Conservation (phyloP, 2,113 vertebrate genomes). For the Rafetus swinhoei region DNA sequence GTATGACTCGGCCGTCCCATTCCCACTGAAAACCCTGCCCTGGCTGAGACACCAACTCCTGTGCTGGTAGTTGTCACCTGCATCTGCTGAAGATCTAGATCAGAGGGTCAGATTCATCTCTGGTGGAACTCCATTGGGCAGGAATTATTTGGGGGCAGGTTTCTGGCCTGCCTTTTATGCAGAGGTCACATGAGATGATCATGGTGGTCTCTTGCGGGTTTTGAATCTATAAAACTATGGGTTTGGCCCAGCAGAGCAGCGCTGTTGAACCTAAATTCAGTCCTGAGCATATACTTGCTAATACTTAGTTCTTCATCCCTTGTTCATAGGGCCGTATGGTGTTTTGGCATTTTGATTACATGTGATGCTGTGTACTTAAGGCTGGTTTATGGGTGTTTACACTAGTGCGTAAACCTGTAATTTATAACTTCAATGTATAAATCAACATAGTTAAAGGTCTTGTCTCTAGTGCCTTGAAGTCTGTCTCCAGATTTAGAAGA, state of each 20-base stretch:
- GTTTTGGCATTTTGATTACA: constrained; percentile 51
- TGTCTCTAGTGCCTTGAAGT: constrained; percentile 45
- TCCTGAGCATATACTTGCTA: not conserved
- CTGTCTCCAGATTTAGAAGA: constrained; percentile 66
- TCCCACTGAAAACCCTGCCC: not conserved
- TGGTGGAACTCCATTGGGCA: not conserved
- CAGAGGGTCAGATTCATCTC: not conserved
- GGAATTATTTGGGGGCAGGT: not conserved
- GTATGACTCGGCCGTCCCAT: not conserved
- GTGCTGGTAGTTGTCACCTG: not conserved
- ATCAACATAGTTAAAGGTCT: constrained; percentile 67
- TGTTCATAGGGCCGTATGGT: not conserved
- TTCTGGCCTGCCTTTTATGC: not conserved
- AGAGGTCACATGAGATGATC: not conserved
- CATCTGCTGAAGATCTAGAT: not conserved
- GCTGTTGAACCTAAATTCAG: not conserved
- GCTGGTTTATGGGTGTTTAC: constrained; percentile 69
- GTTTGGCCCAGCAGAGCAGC: rapidly evolving
- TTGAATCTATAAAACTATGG: not conserved
- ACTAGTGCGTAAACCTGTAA: constrained; percentile 66
- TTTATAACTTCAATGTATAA: constrained; percentile 64
- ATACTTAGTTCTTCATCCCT: not conserved
- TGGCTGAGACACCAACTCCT: not conserved
- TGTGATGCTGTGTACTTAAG: constrained; percentile 45
- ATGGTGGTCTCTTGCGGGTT: not conserved